A percentile compares a stretch with the other conserved stretches of the same genome.
Evolutionary conservation across 2,113 vertebrate genomes (phyloP).

Genomic region (Oostethus manadensis): DNA sequence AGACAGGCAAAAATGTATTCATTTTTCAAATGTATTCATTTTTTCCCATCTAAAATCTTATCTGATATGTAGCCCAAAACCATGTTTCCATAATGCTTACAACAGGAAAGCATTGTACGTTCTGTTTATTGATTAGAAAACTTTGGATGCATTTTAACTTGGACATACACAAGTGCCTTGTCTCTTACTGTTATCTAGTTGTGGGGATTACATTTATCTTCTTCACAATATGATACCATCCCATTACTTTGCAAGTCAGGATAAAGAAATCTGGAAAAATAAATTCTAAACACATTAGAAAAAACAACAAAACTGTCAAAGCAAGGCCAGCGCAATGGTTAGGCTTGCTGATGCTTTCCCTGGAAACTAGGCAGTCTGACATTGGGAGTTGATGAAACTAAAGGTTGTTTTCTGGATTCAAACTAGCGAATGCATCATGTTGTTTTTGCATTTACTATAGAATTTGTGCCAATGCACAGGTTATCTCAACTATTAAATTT

Average conservation of each 20-base stretch:
- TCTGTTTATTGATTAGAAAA: background rate
- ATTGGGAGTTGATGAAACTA: too few species aligned
- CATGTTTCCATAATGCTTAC: background rate
- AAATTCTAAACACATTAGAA: too few species aligned
- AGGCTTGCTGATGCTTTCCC: too few species aligned
- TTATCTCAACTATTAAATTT: conserved; percentile 2
- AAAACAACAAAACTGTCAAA: too few species aligned
- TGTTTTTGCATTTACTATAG: conserved; percentile 12
- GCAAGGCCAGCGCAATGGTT: too few species aligned
- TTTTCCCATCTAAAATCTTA: background rate
- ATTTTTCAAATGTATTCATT: background rate
- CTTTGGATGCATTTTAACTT: background rate
- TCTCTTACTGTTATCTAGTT: conserved; percentile 16
- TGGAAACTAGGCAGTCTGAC: too few species aligned
- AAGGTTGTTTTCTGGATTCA: background rate
- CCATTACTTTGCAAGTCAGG: too few species aligned
- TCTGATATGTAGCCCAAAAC: background rate
- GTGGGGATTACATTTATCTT: too few species aligned
- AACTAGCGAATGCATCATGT: conserved; percentile 2
- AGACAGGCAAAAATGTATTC: background rate
- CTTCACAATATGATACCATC: too few species aligned
- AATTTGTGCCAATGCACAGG: background rate
- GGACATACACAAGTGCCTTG: conserved; percentile 15
- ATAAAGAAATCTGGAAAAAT: too few species aligned
- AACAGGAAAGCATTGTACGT: background rate